These are phyloP conservation scores for Eriosoma lanigerum DNA, from an alignment of 1,140 invertebrate genomes.

Conservation along the genomic window DNA sequence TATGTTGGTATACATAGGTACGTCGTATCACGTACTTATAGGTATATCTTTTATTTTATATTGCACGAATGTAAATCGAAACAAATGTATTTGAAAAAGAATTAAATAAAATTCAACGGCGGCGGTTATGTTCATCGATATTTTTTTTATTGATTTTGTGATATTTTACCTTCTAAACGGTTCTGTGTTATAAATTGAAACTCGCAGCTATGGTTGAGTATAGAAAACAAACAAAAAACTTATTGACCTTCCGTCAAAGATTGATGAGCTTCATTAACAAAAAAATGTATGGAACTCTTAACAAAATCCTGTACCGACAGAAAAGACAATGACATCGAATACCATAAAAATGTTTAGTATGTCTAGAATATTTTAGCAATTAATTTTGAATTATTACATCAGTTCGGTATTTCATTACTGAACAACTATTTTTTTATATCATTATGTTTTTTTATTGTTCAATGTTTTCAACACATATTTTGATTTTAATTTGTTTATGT, in stretches of 20 bases:
- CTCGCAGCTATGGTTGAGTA: too few species aligned
- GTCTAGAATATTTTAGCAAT: constrained; percentile 31
- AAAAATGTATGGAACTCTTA: constrained; percentile 16
- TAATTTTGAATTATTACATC: constrained; percentile 26
- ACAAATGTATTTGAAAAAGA: too few species aligned
- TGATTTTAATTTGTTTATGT: neutral
- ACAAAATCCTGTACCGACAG: neutral
- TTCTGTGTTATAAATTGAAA: too few species aligned
- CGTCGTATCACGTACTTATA: too few species aligned
- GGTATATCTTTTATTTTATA: too few species aligned
- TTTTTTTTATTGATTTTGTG: too few species aligned
- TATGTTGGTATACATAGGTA: too few species aligned
- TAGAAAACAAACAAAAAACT: neutral
- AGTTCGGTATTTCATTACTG: constrained; percentile 14
- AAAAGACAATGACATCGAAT: constrained; percentile 16
- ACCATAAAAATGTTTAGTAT: neutral
- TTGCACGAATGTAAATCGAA: too few species aligned
- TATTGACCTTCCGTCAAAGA: constrained; percentile 12
- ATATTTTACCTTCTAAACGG: too few species aligned
- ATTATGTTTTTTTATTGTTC: neutral
- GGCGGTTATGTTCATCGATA: too few species aligned
- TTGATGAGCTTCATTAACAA: constrained; percentile 25
- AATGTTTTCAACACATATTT: neutral
- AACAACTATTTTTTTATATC: neutral
- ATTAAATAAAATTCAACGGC: too few species aligned